Conservation (phyloP, 2,888 invertebrate species). For the Spilarctia lutea region DNA sequence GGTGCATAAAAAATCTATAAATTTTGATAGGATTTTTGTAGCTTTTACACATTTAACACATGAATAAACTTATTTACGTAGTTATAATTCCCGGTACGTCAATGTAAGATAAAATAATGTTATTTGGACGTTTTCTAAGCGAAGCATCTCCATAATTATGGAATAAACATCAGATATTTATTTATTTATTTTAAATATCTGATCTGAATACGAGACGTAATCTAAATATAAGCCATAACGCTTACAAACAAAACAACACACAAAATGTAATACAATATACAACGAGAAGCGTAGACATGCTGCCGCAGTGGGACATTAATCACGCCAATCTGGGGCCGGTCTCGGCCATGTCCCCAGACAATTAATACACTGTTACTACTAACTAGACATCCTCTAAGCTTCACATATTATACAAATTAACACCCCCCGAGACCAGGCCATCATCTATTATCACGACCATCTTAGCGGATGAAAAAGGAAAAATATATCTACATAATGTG, state of each 20-base stretch:
- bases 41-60: too few relatives aligned
- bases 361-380: conserved; percentile 31
- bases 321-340: conserved; percentile 32
- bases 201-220: neutral
- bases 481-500: conserved; percentile 46
- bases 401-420: conserved; percentile 41
- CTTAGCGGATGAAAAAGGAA: conserved; percentile 43
- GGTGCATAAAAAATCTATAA: too few relatives aligned
- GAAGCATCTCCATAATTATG: neutral
- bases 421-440: conserved; percentile 7
- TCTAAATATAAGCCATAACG: neutral
- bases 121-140: neutral
- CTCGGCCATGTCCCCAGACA: conserved; percentile 24
- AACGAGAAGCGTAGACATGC: conserved; percentile 10
- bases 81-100: too few relatives aligned
- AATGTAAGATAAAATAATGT: too few relatives aligned
- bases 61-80: too few relatives aligned
- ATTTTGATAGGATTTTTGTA: too few relatives aligned
- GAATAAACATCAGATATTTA: neutral
- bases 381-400: conserved; percentile 6
- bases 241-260: neutral
- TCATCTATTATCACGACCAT: conserved; percentile 37
- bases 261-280: neutral
- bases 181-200: neutral
- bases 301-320: conserved; percentile 29